Base-by-base conservation (phyloP, 2,113 vertebrate species). In the Henicopernis longicauda region DNA sequence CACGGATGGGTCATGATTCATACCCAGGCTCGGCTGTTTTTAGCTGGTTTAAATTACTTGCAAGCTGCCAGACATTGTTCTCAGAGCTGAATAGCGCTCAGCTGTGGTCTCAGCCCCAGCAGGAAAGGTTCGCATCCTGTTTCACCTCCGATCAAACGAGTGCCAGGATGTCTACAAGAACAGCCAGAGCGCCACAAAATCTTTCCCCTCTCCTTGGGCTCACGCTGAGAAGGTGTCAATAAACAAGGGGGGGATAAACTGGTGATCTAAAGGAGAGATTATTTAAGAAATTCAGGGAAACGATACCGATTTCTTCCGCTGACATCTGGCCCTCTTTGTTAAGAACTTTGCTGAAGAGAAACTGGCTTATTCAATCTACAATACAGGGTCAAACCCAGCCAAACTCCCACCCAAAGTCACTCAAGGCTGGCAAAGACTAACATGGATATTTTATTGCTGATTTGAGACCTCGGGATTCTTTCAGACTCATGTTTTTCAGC, bases 31-130 rank as follows among this genome's bases (percentile, higher is more conserved):
- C 9, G 34, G 58, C 93, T 89, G 72, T 67, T 96, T 94, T 82
- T 77, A 94, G 94, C 59, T 9, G 27, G 22, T 50, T 83, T 70
- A 7, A 81, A 86, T 94, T 38, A n/a, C 89, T 94, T 10, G 17
- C 38, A 42, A 67, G 90, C 83, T 94, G 95, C 94, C 95, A 94
- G 76, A 57, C 91, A 92, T 96, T 93, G 96, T 96, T 95, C 93
- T 95, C 7, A 1, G 86, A 69, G 85, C 74, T 90, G 74, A 92
- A 82, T 11, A 90, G 96, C 7, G 4, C 12, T 85, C 7, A 16
- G 65, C 90, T 86, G 86, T 4, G 5, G 86, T 4, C 58, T 31
- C 65, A 29, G 83, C 27, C 44, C 84, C 23, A 8, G 66, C 89
- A 86, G 93, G 94, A 96, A 95, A 91, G 86, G 71, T 89, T 78